phyloP scores from a whole-genome alignment of 1,140 invertebrate species.

The Leptoteleia sp. region DNA sequence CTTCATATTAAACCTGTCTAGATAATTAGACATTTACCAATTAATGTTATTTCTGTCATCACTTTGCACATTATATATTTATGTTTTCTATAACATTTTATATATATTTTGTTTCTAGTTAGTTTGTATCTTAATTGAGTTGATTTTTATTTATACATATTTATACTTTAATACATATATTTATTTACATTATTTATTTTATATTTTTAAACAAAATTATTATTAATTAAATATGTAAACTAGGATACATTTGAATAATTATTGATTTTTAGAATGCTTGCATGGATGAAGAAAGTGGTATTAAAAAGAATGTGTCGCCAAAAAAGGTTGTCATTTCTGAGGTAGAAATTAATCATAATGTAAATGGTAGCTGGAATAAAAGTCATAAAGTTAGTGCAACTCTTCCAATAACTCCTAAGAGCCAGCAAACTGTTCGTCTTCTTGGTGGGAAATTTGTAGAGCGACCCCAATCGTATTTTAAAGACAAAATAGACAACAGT shows the following conservation, averaged over 20 bases:
- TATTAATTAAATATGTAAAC: too few relatives aligned
- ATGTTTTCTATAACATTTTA: too few relatives aligned
- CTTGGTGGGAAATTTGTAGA: conserved; percentile 88
- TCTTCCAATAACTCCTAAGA: not conserved
- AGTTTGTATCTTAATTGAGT: too few relatives aligned
- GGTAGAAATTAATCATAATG: conserved; percentile 62
- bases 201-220: too few relatives aligned
- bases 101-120: too few relatives aligned
- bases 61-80: too few relatives aligned
- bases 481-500: conserved; percentile 92
- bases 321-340: conserved; percentile 71
- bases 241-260: too few relatives aligned
- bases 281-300: conserved; percentile 87
- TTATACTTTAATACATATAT: too few relatives aligned
- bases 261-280: conserved; percentile 80
- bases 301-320: conserved; percentile 82
- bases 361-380: conserved; percentile 83
- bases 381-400: conserved; percentile 15
- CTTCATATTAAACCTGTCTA: too few relatives aligned
- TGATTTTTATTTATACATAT: too few relatives aligned
- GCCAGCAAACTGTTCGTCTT: conserved; percentile 81
- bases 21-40: too few relatives aligned
- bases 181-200: not conserved
- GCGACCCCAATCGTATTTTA: conserved; percentile 92
- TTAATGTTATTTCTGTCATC: too few relatives aligned